Base-by-base conservation (phyloP, 2,113 vertebrate genomes). In the Cinclus cinclus region DNA sequence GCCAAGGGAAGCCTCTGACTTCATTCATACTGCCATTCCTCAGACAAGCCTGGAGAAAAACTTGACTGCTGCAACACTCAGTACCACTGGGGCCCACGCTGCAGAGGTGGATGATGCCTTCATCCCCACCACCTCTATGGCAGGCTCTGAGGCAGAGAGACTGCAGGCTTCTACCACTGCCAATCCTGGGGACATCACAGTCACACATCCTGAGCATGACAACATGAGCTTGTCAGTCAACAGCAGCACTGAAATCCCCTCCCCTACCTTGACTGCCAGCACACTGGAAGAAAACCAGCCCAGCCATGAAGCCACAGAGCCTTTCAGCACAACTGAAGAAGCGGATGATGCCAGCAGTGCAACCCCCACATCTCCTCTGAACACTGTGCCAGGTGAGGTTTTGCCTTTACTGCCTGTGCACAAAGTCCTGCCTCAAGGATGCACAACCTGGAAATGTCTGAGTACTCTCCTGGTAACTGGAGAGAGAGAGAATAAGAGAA, bases 351-450 rank as follows among this genome's bases (percentile, higher is more conserved):
- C 77, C 73, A 91, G 71, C 59, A 93, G 91, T 15, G 58, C 67
- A 35, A 59, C 79, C 30, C 64, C 95, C 52, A 87, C 44, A 0
- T 46, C 23, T 62, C 60, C 47, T 41, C 58, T 62, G 27, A 90
- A 17, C 65, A 78, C 69, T 23, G 64, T 33, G 47, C 65, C 17
- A 0, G 96, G 96, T 97, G 86, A 97, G 95, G 31, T 77, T 93
- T 82, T 85, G 30, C 50, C 33, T 87, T 93, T 78, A 23, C 19
- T 83, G 35, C 24, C 39, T 55, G 10, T 62, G 47, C 47, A 59
- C 35, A 46, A 74, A 42, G 64, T 50, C 47, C 47, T 90, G 77
- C 37, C 44, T 62, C 15, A 39, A 63, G 41, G 47, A 58, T 47
- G 44, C 35, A 41, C 44, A 88, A 21, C 44, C 33, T 47, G 39